These are phyloP conservation scores for Tineola bisselliella DNA, from an alignment of 2,888 invertebrate species.

Conservation along the genomic window DNA sequence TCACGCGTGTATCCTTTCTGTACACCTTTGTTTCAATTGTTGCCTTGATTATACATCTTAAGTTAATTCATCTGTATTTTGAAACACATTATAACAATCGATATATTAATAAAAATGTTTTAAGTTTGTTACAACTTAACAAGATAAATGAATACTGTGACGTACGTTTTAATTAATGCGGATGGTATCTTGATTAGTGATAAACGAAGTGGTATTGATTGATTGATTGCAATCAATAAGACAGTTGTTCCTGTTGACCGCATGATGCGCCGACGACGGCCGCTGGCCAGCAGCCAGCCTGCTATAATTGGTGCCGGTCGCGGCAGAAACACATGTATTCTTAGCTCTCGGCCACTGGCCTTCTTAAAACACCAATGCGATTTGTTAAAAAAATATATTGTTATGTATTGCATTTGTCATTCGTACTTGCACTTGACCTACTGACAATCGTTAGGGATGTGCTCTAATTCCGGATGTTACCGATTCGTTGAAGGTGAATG, in stretches of 20 bases:
- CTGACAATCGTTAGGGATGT: conserved; percentile 33
- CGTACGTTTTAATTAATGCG: background rate
- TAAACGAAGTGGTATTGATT: conserved; percentile 28
- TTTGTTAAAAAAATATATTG: conserved; percentile 32
- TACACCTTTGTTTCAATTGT: background rate
- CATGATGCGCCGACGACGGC: conserved; percentile 39
- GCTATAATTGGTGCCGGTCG: conserved; percentile 88
- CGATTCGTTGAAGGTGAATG: conserved; percentile 27
- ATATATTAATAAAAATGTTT: too few relatives aligned
- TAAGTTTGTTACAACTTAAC: too few relatives aligned
- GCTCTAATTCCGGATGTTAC: conserved; percentile 20
- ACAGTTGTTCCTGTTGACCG: conserved; percentile 42
- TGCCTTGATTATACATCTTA: background rate
- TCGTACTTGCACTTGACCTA: conserved; percentile 62
- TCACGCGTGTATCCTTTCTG: conserved; percentile 10
- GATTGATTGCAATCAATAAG: conserved; percentile 50
- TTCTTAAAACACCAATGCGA: conserved; percentile 34
- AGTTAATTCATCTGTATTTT: too few relatives aligned
- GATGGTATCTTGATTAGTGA: background rate
- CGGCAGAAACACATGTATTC: conserved; percentile 72
- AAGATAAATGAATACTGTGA: too few relatives aligned
- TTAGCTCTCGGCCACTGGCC: conserved; percentile 71
- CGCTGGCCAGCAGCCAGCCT: conserved; percentile 80
- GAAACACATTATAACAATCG: too few relatives aligned
- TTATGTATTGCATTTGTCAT: conserved; percentile 12